Evolutionary conservation across 2,888 invertebrate species (phyloP), one percentile per base, ranked within the genome.

Genomic region (Fissipunctia ypsillon): DNA sequence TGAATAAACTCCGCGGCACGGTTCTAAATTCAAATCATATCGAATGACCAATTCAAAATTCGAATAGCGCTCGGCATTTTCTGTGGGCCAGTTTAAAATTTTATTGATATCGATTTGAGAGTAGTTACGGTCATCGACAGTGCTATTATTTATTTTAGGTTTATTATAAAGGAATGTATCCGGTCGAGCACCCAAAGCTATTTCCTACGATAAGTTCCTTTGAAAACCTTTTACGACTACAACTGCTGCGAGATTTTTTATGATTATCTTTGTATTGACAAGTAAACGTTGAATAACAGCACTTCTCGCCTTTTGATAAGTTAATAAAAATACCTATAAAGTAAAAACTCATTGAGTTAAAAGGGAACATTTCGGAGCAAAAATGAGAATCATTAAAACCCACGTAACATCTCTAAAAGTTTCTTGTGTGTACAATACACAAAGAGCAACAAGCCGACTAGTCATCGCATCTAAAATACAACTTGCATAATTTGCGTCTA

Each of bases 21-120:
- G 88, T 87, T 90, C 87, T 88, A 88, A 91, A 91, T 91, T 92
- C 88, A 90, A 91, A 90, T 90, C 87, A 88, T 89, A 88, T 89
- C 85, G 88, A 90, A 89, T 88, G 85, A 81, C 83, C 85, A 88
- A 90, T 91, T 89, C 84, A 84, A 88, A 89, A 88, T 90, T 90
- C 88, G 86, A 91, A 90, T 88, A 83, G 81, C 81, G 80, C 78
- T 83, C 83, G 84, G 83, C 73, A 83, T 90, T 90, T 90, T 86
- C 82, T 84, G 76, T 76, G 73, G 81, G 71, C 76, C 59, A 78
- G 72, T 84, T 84, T 76, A 59, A 70, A 63, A 74, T 78, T 84
- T 85, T 80, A 83, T 80, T 84, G 79, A 81, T 78, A 73, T 82
- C 74, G 73, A 77, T 83, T 82, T 75, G 71, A 73, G 72, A 75